phyloP scores from a whole-genome alignment of 2,113 vertebrate genomes.

The Hemichromis elongatus region DNA sequence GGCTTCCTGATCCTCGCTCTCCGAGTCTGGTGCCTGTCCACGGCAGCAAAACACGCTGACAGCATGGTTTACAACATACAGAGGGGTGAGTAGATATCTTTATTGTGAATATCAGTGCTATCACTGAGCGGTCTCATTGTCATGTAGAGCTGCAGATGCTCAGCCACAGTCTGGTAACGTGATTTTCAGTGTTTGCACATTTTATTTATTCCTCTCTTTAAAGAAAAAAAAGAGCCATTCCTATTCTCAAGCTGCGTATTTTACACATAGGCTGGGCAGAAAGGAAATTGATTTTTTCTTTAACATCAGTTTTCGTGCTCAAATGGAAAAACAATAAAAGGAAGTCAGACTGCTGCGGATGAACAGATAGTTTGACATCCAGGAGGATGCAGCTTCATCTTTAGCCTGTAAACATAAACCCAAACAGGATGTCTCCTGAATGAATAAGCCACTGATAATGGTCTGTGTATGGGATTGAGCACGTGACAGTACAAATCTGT shows the following conservation, averaged over 20 bases:
- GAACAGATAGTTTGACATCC: constrained; percentile 46
- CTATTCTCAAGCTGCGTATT: not conserved
- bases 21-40: constrained; percentile 37
- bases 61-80: not conserved
- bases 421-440: constrained; percentile 32
- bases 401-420: constrained; percentile 33
- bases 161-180: not conserved
- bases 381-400: constrained; percentile 43
- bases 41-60: not conserved
- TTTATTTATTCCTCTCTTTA: not conserved
- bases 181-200: not conserved
- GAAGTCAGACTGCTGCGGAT: constrained; percentile 49
- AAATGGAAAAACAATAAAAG: constrained; percentile 59
- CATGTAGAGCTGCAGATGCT: not conserved
- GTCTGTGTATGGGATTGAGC: not conserved
- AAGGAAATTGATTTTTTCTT: not conserved
- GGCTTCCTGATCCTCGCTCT: constrained; percentile 42
- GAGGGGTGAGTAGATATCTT: constrained; percentile 27
- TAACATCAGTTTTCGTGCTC: not conserved
- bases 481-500: not conserved
- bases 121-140: not conserved
- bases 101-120: not conserved
- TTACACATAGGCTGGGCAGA: not conserved
- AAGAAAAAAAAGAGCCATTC: not conserved
- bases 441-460: constrained; percentile 8